Evolutionary conservation across 2,113 vertebrate species (phyloP).

Genomic region (Meleagris gallopavo): DNA sequence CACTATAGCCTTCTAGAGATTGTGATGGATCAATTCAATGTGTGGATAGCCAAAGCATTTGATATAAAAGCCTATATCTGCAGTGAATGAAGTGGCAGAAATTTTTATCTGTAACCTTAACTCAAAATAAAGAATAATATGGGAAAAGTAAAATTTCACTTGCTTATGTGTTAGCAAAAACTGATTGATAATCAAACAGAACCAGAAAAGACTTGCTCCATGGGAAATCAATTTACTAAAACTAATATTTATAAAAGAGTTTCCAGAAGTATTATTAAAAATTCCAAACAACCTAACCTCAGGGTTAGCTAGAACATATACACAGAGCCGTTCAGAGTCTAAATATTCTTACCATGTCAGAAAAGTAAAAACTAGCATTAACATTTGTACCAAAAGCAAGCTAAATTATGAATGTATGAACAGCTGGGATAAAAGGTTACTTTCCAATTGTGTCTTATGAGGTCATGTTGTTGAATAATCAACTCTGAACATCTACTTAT

Average conservation of each 20-base stretch:
- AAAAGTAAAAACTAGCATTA: conserved; percentile 18
- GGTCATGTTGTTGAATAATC: conserved; percentile 36
- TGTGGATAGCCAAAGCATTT: background rate
- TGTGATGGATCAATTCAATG: background rate
- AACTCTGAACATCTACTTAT: conserved; percentile 13
- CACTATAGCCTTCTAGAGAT: background rate
- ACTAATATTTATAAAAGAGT: background rate
- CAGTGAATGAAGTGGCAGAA: background rate
- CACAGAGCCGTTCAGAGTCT: background rate
- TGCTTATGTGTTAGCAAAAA: background rate
- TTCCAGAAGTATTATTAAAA: background rate
- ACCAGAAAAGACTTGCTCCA: background rate
- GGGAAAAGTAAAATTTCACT: background rate
- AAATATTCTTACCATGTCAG: background rate
- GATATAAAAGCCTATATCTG: background rate
- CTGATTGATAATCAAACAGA: background rate
- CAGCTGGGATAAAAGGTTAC: background rate
- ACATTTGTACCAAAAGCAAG: background rate
- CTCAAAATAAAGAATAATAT: background rate
- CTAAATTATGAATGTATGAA: conserved; percentile 19
- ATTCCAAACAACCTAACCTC: background rate
- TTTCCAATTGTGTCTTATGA: conserved; percentile 9
- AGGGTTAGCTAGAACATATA: background rate
- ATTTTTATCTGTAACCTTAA: background rate
- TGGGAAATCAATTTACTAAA: background rate